Evolutionary conservation across 53 echinoderm and acorn worm genomes (phyloP).

Genomic region (Hippasteria phrygiana): DNA sequence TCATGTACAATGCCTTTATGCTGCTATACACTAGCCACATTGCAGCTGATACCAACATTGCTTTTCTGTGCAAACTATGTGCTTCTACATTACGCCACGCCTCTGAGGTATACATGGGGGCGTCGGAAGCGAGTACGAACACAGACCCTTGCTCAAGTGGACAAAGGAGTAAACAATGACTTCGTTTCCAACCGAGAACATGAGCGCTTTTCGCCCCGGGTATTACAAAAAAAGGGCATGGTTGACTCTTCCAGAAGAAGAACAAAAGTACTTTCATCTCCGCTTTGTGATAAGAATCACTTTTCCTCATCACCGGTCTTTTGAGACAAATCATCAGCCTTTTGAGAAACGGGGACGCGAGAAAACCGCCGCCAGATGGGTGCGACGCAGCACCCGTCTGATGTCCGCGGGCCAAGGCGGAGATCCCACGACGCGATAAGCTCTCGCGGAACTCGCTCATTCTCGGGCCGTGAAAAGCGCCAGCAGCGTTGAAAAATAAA

Average conservation of each 20-base stretch:
- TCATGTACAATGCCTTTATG: no score
- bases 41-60: background rate
- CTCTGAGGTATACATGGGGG: background rate
- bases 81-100: no score
- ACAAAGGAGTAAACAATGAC: background rate
- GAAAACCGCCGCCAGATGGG: slow-evolving; percentile 53
- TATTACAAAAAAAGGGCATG: background rate
- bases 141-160: background rate
- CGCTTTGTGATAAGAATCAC: slow-evolving; percentile 65
- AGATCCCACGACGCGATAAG: slow-evolving; percentile 42
- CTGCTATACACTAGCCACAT: no score
- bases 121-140: background rate
- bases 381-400: background rate
- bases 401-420: background rate
- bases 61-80: background rate
- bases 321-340: background rate
- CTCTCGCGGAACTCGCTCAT: background rate
- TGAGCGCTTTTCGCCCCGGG: background rate
- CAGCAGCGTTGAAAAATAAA: slow-evolving; percentile 65
- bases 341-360: slow-evolving; percentile 6
- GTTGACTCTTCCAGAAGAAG: no score
- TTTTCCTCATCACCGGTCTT: slow-evolving; percentile 25
- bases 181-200: background rate
- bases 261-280: background rate
- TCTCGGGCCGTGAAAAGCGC: slow-evolving; percentile 24